Conservation (phyloP, 1,140 invertebrate genomes). For the Papilio xuthus region DNA sequence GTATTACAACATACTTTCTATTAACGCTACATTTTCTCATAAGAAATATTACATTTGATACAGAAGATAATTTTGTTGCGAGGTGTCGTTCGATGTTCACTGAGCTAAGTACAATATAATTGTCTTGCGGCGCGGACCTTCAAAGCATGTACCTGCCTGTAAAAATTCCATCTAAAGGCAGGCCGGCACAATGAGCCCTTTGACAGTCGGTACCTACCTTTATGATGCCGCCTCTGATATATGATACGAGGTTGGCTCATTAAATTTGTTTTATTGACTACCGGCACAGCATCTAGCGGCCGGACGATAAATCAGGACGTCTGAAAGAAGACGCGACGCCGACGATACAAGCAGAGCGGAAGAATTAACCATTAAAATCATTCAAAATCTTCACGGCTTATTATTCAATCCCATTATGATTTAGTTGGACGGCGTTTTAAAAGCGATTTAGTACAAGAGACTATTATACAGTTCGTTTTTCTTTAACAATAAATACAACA, state of each 20-base stretch:
- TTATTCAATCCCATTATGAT: slow-evolving; percentile 77
- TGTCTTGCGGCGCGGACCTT: slow-evolving; percentile 71
- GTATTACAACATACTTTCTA: neutral
- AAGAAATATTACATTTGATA: slow-evolving; percentile 15
- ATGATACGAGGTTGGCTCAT: slow-evolving; percentile 72
- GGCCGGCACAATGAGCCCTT: slow-evolving; percentile 75
- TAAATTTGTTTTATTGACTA: slow-evolving; percentile 78
- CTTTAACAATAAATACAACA: slow-evolving; percentile 68
- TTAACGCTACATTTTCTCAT: neutral
- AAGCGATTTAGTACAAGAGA: slow-evolving; percentile 71
- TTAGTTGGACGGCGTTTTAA: slow-evolving; percentile 71
- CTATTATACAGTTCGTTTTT: slow-evolving; percentile 75
- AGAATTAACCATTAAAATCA: slow-evolving; percentile 73
- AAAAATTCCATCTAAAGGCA: slow-evolving; percentile 79
- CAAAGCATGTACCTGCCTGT: slow-evolving; percentile 77
- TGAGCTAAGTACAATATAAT: slow-evolving; percentile 79
- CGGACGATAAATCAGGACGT: slow-evolving; percentile 67
- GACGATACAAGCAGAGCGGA: slow-evolving; percentile 57
- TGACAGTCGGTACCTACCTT: slow-evolving; percentile 78
- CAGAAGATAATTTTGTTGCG: neutral
- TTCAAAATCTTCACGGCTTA: slow-evolving; percentile 76
- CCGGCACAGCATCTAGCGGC: slow-evolving; percentile 67
- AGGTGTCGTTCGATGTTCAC: slow-evolving; percentile 45
- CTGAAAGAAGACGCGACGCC: slow-evolving; percentile 59
- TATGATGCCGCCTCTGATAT: slow-evolving; percentile 79